These are phyloP conservation scores for Morpho deidamia DNA, from an alignment of 2,888 invertebrate genomes.

Conservation along the genomic window DNA sequence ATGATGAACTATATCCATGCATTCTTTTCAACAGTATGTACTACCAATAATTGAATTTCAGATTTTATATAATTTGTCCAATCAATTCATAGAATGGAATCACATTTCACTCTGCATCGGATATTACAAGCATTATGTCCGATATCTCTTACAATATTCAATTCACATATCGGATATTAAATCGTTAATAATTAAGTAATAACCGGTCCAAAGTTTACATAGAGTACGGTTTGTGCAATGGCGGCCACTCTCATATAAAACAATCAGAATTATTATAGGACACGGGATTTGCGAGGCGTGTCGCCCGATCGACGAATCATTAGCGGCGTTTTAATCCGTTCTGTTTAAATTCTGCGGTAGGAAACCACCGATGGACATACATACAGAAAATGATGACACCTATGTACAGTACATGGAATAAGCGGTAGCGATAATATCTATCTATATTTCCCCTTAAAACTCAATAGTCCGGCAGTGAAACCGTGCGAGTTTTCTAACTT, in stretches of 20 bases:
- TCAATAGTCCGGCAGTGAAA: too few species aligned
- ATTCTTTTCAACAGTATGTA: too few species aligned
- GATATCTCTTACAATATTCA: slow-evolving; percentile 15
- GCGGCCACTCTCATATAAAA: slow-evolving; percentile 22
- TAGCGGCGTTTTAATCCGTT: slow-evolving; percentile 40
- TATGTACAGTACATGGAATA: not conserved
- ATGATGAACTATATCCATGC: too few species aligned
- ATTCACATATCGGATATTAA: slow-evolving; percentile 25
- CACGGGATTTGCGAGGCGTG: slow-evolving; percentile 29
- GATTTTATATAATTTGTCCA: slow-evolving; percentile 1
- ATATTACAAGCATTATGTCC: slow-evolving; percentile 10
- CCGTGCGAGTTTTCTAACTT: too few species aligned
- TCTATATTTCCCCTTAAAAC: too few species aligned
- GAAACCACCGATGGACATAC: slow-evolving; percentile 19
- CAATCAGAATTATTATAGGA: slow-evolving; percentile 32
- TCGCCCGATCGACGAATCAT: slow-evolving; percentile 32
- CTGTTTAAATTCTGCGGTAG: slow-evolving; percentile 39
- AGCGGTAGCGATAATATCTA: slow-evolving; percentile 4
- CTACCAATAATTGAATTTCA: not conserved
- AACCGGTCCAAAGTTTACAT: slow-evolving; percentile 15
- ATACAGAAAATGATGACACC: slow-evolving; percentile 18
- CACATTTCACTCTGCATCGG: slow-evolving; percentile 7
- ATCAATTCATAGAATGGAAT: slow-evolving; percentile 2
- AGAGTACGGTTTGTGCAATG: slow-evolving; percentile 3
- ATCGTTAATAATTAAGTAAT: slow-evolving; percentile 28